Base-by-base conservation (phyloP, 2,113 vertebrate genomes). In the Tylochromis polylepis region DNA sequence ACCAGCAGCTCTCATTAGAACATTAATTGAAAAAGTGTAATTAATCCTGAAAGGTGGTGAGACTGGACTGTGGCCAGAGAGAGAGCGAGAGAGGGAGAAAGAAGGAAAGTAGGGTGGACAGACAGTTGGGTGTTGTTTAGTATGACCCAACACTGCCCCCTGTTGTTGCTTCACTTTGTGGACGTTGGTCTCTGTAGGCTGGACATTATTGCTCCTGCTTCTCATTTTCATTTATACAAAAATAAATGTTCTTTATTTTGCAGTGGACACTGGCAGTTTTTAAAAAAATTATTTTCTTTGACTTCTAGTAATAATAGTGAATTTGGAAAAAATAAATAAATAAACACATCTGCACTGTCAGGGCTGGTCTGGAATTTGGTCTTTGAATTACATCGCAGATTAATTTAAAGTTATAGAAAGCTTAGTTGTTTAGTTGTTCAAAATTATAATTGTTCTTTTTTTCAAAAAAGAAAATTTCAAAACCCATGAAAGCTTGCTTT, bases 21-120 rank as follows among this genome's bases (percentile, higher is more conserved):
- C 96, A 96, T 96, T 97, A 96, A 97, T 97, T 97, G 96, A 97
- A 97, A 96, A 97, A 95, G 93, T 96, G 96, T 97, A 97, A 97
- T 97, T 96, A 96, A 97, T 97, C 95, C 94, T 94, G 93, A 91
- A 94, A 94, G 91, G 94, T 95, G 94, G 91, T 87, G 92, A 91
- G 91, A 94, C 95, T 96, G 96, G 96, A 96, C 95, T 88, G 75
- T 92, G 95, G 95, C 96, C 96, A 96, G 87, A 88, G 79, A 95
- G 86, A 90, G 60, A 70, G 89, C 78, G 90, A 82, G 89, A 82
- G 60, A 70, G 89, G 78, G 90, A 82, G 89, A 82, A 67, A 78
- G 34, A 38, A 79, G 82, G 92, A 88, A 84, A 83, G 88, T 79
- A 60, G 67, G 49, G 55, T 83, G 86, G 92, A 89, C 80, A 75